Evolutionary conservation across 2,113 vertebrate genomes (phyloP), one percentile per base, ranked within the genome.

Genomic region (Polyodon spathula): DNA sequence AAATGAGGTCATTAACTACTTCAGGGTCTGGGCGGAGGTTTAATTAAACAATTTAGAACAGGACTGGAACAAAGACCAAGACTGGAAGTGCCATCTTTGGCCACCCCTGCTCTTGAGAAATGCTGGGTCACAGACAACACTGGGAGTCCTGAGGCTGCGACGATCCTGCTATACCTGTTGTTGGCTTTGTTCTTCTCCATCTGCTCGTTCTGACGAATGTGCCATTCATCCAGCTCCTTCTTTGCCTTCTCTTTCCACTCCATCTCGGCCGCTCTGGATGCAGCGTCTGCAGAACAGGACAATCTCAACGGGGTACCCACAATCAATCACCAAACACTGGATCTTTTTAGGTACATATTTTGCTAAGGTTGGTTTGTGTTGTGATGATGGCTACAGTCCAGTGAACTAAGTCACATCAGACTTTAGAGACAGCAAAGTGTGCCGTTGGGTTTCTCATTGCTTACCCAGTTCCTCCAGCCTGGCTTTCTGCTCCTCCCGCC

Each of bases 141-240:
- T n/a, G n/a, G n/a, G n/a, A n/a, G n/a, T n/a, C n/a, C n/a, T n/a
- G n/a, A n/a, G n/a, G n/a, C 37, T 40, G 39, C 54, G 58, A 67
- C 55, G 41, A n/a, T n/a, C n/a, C n/a, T n/a, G n/a, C 55, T 43
- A 51, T 71, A 97, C 96, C 95, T 90, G 78, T 99, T 99, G 78
- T 95, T 97, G 75, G 84, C 87, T 75, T 95, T 92, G 78, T 95
- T 97, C 80, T 97, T 98, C 83, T 97, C 95, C 70, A 97, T 89
- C 74, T 98, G 95, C 63, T 99, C 95, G 1, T 74, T 92, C 81
- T 99, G 96, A 67, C 95, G 93, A 59, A 92, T 75, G 37, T 97
- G 93, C 96, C 96, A 99, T 67, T 99, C 95, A 65, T 99, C 95
- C 64, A 99, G 85, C 73, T 99, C 95, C 73, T 89, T 97, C 71